Base-by-base conservation (phyloP, 2,113 vertebrate genomes). In the Vombatus ursinus region DNA sequence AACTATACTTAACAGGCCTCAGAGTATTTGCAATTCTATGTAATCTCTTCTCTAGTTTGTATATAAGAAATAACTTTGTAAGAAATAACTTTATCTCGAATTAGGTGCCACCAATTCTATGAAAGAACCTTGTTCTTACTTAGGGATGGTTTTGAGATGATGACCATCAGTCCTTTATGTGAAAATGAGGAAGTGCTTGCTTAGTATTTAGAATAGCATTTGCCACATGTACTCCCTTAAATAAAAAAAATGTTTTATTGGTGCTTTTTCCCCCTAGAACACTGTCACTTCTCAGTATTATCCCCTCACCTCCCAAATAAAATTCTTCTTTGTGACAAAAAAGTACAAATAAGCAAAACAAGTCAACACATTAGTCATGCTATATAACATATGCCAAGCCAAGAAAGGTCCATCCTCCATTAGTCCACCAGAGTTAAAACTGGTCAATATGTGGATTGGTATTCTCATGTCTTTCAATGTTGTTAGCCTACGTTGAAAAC, bases 31-130 rank as follows among this genome's bases (percentile, higher is more conserved):
- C 91, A 77, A 90, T 93, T 50, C 8, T n/a, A 92, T 16, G 50
- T 90, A 92, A 92, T 94, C 22, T n/a, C 68, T 92, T 57, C 89
- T 92, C 61, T 93, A 19, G 61, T 68, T 93, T 95, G 52, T 84
- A 54, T n/a, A 91, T 50, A 53, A 52, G 26, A 92, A 68, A 49
- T 3, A 52, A 90, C 48, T 90, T n/a, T n/a, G 31, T 44, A 89
- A 3, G 25, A 28, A 92, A 68, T 24, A 25, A 4, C 3, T 47
- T 11, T 84, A 7, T 8, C 89, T 92, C 31, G 16, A 92, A 90
- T 44, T 51, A 77, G 50, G 89, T 84, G 28, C 24, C 37, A 52
- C 22, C 2, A n/a, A 52, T 0, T 51, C 24, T 93, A 0, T 68
- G 19, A 54, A 51, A 89, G 23, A 53, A 12, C 7, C 47, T 92